Percentiles rank a stretch among this genome's conserved stretches.
Evolutionary conservation across 2,113 vertebrate species (phyloP).

Genomic region (Corythornis vintsioides): DNA sequence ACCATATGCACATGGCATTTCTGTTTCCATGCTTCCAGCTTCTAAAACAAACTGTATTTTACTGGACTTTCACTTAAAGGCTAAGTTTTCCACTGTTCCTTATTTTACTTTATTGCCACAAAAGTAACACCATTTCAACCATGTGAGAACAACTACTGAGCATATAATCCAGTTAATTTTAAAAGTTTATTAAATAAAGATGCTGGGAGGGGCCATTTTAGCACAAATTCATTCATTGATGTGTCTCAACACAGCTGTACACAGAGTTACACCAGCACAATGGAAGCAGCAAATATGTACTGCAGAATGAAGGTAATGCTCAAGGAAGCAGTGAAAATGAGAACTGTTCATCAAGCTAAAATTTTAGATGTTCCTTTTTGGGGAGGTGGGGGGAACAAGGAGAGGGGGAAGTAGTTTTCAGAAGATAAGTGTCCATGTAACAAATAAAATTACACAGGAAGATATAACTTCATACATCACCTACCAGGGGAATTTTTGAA

Average conservation of each 20-base stretch:
- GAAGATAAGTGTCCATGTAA: neutral
- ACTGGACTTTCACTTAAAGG: neutral
- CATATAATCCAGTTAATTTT: neutral
- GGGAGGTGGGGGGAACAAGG: too few species aligned
- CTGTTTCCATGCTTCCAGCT: neutral
- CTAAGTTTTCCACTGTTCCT: neutral
- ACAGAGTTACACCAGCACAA: neutral
- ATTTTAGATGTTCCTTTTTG: neutral
- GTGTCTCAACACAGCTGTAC: neutral
- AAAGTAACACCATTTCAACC: neutral
- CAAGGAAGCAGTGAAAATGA: neutral
- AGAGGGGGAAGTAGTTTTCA: neutral
- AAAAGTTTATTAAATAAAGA: neutral
- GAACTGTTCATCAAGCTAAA: neutral
- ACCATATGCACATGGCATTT: neutral
- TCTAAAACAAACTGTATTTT: neutral
- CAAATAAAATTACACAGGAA: neutral
- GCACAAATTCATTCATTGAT: neutral
- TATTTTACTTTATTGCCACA: neutral
- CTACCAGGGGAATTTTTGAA: neutral
- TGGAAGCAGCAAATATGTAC: neutral
- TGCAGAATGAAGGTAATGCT: neutral
- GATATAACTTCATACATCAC: neutral
- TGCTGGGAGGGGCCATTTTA: neutral
- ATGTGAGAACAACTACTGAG: fast-evolving